Evolutionary conservation across 2,113 vertebrate species (phyloP).

Genomic region (Notiomystis cincta): DNA sequence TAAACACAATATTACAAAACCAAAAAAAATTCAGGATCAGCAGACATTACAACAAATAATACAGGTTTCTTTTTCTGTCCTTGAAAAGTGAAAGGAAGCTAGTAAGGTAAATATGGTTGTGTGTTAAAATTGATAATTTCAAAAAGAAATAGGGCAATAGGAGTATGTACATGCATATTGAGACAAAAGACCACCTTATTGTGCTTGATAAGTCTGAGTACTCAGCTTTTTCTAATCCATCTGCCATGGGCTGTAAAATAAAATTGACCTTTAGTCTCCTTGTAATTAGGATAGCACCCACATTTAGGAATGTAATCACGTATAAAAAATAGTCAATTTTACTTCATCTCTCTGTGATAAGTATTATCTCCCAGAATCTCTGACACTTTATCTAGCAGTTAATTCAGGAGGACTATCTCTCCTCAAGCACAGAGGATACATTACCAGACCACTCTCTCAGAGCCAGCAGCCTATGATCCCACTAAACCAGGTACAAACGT

Average conservation of each 20-base stretch:
- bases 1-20: neutral
- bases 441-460: slow-evolving; percentile 13
- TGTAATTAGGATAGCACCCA: neutral
- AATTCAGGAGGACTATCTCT: neutral
- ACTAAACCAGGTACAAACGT: neutral
- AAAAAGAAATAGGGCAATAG: neutral
- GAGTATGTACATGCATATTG: neutral
- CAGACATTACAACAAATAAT: neutral
- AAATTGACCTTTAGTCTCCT: neutral
- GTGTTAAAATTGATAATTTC: neutral
- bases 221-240: neutral
- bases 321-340: neutral
- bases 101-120: neutral
- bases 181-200: neutral
- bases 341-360: neutral
- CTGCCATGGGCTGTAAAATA: neutral
- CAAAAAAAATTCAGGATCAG: neutral
- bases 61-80: neutral
- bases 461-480: slow-evolving; percentile 35
- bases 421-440: slow-evolving; percentile 16
- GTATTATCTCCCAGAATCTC: neutral
- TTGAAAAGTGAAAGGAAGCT: neutral
- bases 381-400: neutral
- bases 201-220: neutral
- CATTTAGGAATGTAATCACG: neutral